A percentile compares a stretch with the other conserved stretches of the same genome.
Evolutionary conservation across 1,140 invertebrate genomes (phyloP).

Genomic region (Scaptomyza hsui): DNA sequence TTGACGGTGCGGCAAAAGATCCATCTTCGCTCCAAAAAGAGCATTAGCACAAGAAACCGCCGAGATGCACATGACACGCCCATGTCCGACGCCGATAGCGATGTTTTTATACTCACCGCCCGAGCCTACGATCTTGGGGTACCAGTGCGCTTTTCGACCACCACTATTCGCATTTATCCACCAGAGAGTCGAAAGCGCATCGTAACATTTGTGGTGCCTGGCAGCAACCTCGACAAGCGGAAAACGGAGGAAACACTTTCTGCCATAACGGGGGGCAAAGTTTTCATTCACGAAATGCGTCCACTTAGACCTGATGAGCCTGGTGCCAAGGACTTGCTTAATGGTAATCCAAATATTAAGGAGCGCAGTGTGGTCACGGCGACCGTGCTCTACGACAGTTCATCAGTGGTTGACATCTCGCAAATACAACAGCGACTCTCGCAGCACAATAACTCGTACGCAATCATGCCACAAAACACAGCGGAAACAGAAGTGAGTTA

Average conservation of each 20-base stretch:
- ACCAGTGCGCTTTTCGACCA: conserved; percentile 88
- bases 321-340: conserved; percentile 65
- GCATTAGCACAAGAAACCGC: conserved; percentile 77
- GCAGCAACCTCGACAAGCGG: conserved; percentile 88
- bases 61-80: conserved; percentile 46
- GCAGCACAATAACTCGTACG: conserved; percentile 85
- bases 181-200: conserved; percentile 88
- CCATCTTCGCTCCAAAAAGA: conserved; percentile 69
- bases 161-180: conserved; percentile 88
- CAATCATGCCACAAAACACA: conserved; percentile 72
- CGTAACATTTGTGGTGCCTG: conserved; percentile 91
- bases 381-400: conserved; percentile 88
- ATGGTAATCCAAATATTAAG: conserved; percentile 55
- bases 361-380: conserved; percentile 90
- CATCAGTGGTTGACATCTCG: conserved; percentile 88
- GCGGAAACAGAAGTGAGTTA: conserved; percentile 72
- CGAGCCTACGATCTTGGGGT: conserved; percentile 92
- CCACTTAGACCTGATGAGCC: conserved; percentile 86
- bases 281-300: conserved; percentile 89
- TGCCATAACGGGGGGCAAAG: conserved; percentile 90
- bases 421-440: conserved; percentile 87
- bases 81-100: conserved; percentile 82
- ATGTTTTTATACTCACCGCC: conserved; percentile 87
- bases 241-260: conserved; percentile 90
- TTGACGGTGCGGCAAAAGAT: conserved; percentile 81